Base-by-base conservation (phyloP, 2,113 vertebrate species). In the Nansenia antarctica region DNA sequence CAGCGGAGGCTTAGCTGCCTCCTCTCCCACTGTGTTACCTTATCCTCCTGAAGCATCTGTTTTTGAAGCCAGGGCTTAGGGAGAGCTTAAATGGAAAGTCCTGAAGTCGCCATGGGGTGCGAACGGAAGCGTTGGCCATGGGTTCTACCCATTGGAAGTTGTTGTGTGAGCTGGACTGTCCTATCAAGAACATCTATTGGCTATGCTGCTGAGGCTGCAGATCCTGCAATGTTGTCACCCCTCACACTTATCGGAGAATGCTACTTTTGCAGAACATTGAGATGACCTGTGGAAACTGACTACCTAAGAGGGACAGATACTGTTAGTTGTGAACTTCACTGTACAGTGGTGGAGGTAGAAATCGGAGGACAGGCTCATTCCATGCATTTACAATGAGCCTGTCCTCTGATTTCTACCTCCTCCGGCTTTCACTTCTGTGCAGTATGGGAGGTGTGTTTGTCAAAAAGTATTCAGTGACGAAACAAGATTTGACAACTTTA, bases 1-100 rank as follows among this genome's bases (percentile, higher is more conserved):
- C 69, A 67, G 53, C 53, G 20, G 57, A 79, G 80, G 85, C 87
- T 87, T 85, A 85, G 71, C 76, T 73, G 47, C 72, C 82, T 79
- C 37, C 68, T 76, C 79, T 82, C 85, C 86, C 73, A 80, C 84
- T n/a, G 85, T 73, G 87, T 73, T 69, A 76, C 80, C 82, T 90
- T 89, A 90, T 92, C 85, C 87, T 78, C 62, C 74, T 82, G 72
- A 67, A 86, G 79, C 87, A 89, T 90, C 86, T 88, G 90, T 86
- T 84, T 86, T 74, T 76, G 80, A 86, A 86, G 82, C 78, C 70
- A 64, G 77, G 80, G 87, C 86, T 90, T 87, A 88, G 82, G 84
- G 68, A 60, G 80, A 89, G 87, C 87, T 90, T 89, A 90, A 90
- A 85, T 5, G 77, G 72, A 73, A 78, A 85, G 82, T 87, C 79